These are phyloP conservation scores for Dastarcus helophoroides DNA, from an alignment of 2,888 invertebrate species.

Conservation along the genomic window DNA sequence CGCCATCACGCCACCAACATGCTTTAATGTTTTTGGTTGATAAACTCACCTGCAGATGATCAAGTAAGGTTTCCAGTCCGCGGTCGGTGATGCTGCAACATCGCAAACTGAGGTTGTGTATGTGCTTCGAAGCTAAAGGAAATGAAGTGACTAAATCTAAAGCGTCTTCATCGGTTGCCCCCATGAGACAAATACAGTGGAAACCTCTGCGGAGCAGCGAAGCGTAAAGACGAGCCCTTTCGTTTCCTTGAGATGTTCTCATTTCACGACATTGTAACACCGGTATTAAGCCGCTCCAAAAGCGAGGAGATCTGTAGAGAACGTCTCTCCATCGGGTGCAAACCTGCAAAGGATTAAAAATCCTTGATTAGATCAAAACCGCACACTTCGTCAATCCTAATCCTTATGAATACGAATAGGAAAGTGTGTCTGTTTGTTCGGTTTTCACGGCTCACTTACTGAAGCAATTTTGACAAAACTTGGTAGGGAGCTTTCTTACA, in stretches of 20 bases:
- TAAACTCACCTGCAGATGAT: slow-evolving; percentile 66
- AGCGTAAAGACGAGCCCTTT: slow-evolving; percentile 57
- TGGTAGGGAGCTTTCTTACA: too few relatives aligned
- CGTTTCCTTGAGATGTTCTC: slow-evolving; percentile 46
- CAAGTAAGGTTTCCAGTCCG: slow-evolving; percentile 76
- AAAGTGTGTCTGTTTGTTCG: too few relatives aligned
- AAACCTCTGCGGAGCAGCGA: slow-evolving; percentile 77
- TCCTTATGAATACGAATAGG: too few relatives aligned
- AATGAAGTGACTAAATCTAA: slow-evolving; percentile 78
- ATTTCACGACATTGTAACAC: slow-evolving; percentile 78
- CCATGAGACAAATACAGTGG: slow-evolving; percentile 70
- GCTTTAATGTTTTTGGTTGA: neutral
- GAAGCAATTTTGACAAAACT: too few relatives aligned
- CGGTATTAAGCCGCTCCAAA: slow-evolving; percentile 79
- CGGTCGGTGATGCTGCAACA: slow-evolving; percentile 87
- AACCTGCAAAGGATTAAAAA: slow-evolving; percentile 41
- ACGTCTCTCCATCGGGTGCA: slow-evolving; percentile 83
- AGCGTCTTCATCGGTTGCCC: slow-evolving; percentile 83
- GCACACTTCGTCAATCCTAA: too few relatives aligned
- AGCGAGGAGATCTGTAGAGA: slow-evolving; percentile 58
- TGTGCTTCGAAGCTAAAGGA: slow-evolving; percentile 68
- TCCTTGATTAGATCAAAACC: too few relatives aligned
- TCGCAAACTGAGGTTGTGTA: slow-evolving; percentile 74
- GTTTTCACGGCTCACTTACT: too few relatives aligned
- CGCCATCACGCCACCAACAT: too few relatives aligned